A percentile compares a stretch with the other conserved stretches of the same genome.
phyloP scores from a whole-genome alignment of 2,113 vertebrate genomes.

The Dermatemys mawii region DNA sequence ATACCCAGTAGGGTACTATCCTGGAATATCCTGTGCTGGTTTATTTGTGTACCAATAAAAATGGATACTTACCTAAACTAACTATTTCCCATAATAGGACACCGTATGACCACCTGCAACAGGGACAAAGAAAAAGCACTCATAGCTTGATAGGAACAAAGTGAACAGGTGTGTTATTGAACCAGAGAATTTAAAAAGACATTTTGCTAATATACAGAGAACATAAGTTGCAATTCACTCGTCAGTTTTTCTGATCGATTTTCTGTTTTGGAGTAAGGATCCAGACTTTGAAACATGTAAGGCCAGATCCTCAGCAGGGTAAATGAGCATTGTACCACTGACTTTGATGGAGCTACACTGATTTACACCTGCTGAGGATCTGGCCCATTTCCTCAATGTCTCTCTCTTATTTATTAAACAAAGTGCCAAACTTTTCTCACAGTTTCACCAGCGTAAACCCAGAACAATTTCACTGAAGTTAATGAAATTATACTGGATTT shows the following conservation, averaged over 20 bases:
- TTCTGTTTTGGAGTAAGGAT: not conserved
- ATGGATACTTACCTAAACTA: slow-evolving; percentile 84
- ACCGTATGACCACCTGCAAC: slow-evolving; percentile 88
- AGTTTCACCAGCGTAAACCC: not conserved
- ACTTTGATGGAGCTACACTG: not conserved
- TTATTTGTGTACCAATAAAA: not conserved
- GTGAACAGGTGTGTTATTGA: not conserved
- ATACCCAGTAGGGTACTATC: not conserved
- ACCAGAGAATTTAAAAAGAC: not conserved
- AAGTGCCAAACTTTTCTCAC: not conserved
- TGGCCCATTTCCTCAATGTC: not conserved
- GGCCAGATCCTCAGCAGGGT: not conserved
- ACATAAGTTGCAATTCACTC: not conserved
- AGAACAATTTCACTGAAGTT: not conserved
- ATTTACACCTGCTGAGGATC: not conserved
- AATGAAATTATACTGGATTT: not conserved
- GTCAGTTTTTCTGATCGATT: not conserved
- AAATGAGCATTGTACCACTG: not conserved
- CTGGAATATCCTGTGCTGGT: fast-evolving
- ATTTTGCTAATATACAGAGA: not conserved
- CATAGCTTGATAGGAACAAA: not conserved
- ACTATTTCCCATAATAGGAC: slow-evolving; percentile 91
- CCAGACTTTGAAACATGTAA: not conserved
- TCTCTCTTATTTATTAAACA: not conserved
- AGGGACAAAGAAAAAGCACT: not conserved